Evolutionary conservation across 2,888 invertebrate species (phyloP).

Genomic region (Volucella inflata): DNA sequence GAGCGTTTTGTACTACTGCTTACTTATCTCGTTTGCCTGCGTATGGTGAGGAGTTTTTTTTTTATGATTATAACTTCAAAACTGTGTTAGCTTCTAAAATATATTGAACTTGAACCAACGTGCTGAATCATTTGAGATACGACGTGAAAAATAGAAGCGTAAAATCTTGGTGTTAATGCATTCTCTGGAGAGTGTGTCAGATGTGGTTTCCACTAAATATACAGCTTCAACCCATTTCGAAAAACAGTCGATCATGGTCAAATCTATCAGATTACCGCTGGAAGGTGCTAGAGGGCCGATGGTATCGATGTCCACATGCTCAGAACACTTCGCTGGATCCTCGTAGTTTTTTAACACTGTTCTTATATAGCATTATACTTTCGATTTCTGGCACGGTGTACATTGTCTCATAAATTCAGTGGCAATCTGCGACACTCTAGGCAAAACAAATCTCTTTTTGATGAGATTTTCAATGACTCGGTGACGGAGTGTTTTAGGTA

Average conservation of each 20-base stretch:
- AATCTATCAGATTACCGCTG: conserved; percentile 3
- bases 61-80: too few species aligned
- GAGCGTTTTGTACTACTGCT: background rate
- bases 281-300: conserved; percentile 7
- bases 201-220: background rate
- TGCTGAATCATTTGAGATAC: background rate
- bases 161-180: background rate
- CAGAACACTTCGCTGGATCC: conserved; percentile 2
- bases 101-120: background rate
- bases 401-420: too few species aligned
- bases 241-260: background rate
- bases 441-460: too few species aligned
- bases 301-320: conserved; percentile 4
- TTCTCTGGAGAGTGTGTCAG: background rate
- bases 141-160: background rate
- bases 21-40: too few species aligned
- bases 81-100: too few species aligned
- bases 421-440: too few species aligned
- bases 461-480: too few species aligned
- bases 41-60: too few species aligned
- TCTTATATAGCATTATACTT: too few species aligned
- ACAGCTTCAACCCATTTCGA: too few species aligned
- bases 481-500: too few species aligned
- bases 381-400: too few species aligned
- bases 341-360: background rate